These are phyloP conservation scores for Conus canariensis DNA, from an alignment of 2,888 invertebrate genomes.

Conservation along the genomic window DNA sequence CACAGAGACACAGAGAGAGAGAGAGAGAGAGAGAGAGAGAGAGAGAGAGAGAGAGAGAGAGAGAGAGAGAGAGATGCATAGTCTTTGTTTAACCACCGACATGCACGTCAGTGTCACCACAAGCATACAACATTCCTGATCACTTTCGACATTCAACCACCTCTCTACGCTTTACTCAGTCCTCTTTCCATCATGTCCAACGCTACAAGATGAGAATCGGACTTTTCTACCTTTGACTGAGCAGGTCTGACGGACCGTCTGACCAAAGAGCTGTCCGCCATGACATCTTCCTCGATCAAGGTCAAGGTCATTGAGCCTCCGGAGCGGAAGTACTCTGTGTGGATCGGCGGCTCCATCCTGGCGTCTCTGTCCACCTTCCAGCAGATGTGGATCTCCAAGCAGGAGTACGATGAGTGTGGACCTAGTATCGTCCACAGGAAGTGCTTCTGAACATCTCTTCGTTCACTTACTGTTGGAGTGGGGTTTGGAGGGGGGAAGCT, in stretches of 20 bases:
- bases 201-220: background rate
- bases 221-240: background rate
- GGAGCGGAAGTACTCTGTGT: constrained; percentile 83
- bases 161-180: too few relatives aligned
- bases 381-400: constrained; percentile 74
- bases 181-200: too few relatives aligned
- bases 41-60: background rate
- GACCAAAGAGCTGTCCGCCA: constrained; percentile 97
- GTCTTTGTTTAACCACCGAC: too few relatives aligned
- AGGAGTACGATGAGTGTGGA: constrained; percentile 70
- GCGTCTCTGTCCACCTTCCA: constrained; percentile 84
- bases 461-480: background rate
- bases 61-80: background rate
- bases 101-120: too few relatives aligned
- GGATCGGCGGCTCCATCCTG: constrained; percentile 98
- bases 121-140: too few relatives aligned
- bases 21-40: background rate
- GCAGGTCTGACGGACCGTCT: constrained; percentile 90
- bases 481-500: too few relatives aligned
- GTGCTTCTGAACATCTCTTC: constrained; percentile 57
- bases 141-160: too few relatives aligned
- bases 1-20: too few relatives aligned
- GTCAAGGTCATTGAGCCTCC: constrained; percentile 79
- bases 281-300: constrained; percentile 85
- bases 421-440: constrained; percentile 82